These are phyloP conservation scores for Heliothis subflexa DNA, from an alignment of 1,140 invertebrate genomes.

Conservation along the genomic window DNA sequence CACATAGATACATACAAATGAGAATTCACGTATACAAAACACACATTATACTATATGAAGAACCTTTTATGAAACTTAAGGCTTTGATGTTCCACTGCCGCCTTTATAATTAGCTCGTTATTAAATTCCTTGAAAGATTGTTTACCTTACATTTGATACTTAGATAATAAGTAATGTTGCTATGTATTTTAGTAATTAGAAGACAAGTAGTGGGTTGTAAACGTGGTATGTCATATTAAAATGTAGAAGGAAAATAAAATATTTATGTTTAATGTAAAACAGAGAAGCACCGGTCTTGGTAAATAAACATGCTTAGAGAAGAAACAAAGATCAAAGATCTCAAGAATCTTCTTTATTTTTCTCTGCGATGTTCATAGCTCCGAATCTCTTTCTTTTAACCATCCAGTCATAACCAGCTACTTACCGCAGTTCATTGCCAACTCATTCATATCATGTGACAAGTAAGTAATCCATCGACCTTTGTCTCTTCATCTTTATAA, in stretches of 20 bases:
- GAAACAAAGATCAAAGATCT: background rate
- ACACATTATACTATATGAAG: background rate
- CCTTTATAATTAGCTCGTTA: conserved; percentile 49
- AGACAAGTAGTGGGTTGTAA: background rate
- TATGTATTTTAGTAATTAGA: conserved; percentile 37
- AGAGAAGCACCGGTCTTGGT: background rate
- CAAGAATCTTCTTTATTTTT: background rate
- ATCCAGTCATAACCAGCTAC: no score
- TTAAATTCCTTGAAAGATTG: conserved; percentile 47
- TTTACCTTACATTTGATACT: conserved; percentile 34
- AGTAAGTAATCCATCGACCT: no score
- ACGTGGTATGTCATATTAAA: background rate
- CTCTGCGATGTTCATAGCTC: no score
- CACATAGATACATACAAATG: background rate
- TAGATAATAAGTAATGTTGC: conserved; percentile 27
- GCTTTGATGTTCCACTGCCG: conserved; percentile 41
- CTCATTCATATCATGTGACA: no score
- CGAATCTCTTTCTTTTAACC: no score
- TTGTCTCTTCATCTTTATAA: no score
- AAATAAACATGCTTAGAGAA: background rate
- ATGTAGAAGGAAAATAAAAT: background rate
- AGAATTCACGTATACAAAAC: background rate
- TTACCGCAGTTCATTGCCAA: no score
- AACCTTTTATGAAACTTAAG: conserved; percentile 40
- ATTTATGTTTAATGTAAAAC: background rate